Conservation (phyloP, 2,888 invertebrate species). For the Ephialtes manifestator region DNA sequence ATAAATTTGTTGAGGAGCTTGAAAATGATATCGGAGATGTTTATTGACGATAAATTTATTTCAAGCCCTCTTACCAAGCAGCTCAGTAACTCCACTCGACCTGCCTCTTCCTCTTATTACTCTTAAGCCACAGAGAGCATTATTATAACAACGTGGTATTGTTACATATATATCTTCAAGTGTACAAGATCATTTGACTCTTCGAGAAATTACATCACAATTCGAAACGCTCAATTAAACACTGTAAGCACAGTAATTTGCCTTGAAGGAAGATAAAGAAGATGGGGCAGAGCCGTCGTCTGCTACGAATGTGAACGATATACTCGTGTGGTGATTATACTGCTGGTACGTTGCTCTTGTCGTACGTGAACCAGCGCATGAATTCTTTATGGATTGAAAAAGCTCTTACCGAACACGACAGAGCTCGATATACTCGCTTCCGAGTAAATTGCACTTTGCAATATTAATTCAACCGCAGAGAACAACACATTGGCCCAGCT, state of each 20-base stretch:
- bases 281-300: neutral
- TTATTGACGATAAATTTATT: neutral
- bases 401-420: slow-evolving; percentile 5
- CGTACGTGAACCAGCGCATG: slow-evolving; percentile 3
- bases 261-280: slow-evolving; percentile 32
- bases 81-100: neutral
- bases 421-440: slow-evolving; percentile 29
- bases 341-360: neutral
- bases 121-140: slow-evolving; percentile 4
- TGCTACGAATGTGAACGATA: neutral
- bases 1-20: neutral
- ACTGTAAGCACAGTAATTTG: slow-evolving; percentile 70
- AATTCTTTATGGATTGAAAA: slow-evolving; percentile 37
- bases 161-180: neutral
- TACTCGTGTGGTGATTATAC: neutral
- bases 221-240: slow-evolving; percentile 78
- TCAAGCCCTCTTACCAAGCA: neutral
- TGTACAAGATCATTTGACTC: slow-evolving; percentile 62
- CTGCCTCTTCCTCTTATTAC: slow-evolving; percentile 21
- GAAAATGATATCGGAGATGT: neutral
- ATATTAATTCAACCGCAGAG: slow-evolving; percentile 12
- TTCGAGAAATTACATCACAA: slow-evolving; percentile 71
- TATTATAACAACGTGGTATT: slow-evolving; percentile 16
- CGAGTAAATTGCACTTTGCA: slow-evolving; percentile 37
- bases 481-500: neutral